Evolutionary conservation across 2,797 vertebrate species (phyloP).

Genomic region (Geotrypetes seraphini): DNA sequence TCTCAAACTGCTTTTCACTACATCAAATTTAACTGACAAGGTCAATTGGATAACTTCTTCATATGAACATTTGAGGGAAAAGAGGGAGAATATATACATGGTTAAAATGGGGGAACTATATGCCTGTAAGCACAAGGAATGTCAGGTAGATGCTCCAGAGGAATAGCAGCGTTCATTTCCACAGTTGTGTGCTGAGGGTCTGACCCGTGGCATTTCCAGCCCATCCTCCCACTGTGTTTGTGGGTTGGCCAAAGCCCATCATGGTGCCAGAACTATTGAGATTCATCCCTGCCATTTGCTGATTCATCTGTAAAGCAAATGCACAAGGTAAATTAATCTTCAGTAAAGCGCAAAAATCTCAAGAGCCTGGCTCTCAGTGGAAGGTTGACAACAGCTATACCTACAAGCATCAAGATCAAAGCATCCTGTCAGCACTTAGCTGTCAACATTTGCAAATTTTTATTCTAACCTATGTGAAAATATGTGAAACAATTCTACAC

Average conservation of each 20-base stretch:
- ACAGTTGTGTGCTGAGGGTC: slow-evolving; percentile 94
- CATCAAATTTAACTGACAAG: slow-evolving; percentile 67
- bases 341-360: slow-evolving; percentile 6
- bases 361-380: too few relatives aligned
- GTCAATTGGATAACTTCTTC: slow-evolving; percentile 56
- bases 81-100: slow-evolving; percentile 55
- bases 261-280: slow-evolving; percentile 49
- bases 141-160: slow-evolving; percentile 35
- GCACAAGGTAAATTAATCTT: slow-evolving; percentile 11
- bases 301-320: slow-evolving; percentile 68
- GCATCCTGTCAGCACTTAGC: too few relatives aligned
- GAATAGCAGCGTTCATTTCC: slow-evolving; percentile 70
- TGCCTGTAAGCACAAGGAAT: slow-evolving; percentile 50
- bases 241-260: slow-evolving; percentile 62
- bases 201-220: slow-evolving; percentile 74
- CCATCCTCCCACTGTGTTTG: slow-evolving; percentile 65
- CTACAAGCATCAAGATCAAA: too few relatives aligned
- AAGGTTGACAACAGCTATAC: too few relatives aligned
- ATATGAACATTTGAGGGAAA: slow-evolving; percentile 44
- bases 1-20: slow-evolving; percentile 54
- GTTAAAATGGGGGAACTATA: slow-evolving; percentile 48
- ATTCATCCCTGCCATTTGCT: slow-evolving; percentile 85
- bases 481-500: too few relatives aligned
- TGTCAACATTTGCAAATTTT: too few relatives aligned
- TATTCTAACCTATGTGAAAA: too few relatives aligned